Base-by-base conservation (phyloP, 64 coral and sea anemone genomes). In the Anthopleura sola region DNA sequence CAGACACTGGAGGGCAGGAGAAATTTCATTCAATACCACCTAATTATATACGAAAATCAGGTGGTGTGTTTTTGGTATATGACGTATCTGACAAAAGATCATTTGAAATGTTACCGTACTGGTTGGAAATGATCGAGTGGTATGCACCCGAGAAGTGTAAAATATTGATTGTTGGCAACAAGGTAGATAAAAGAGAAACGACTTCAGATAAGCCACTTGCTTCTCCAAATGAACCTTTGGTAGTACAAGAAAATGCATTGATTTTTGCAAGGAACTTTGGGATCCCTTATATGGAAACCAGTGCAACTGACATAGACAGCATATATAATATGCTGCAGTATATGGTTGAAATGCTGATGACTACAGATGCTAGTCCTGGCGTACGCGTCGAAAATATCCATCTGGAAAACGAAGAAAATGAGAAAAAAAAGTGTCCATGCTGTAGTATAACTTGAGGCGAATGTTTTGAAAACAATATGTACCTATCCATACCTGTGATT, bases 1-100 rank as follows among this genome's bases (percentile, higher is more conserved):
- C 5, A 18, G 86, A 88, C 57, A 88, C 78, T 21, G 78, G 56
- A 23, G 86, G 86, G 20, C 55, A 82, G 18, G 86, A 88, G 79
- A 38, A 32, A 14, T 64, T 10, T 88, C 56, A 31, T 29, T 26
- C 37, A 7, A 21, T 81, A 62, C 36, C 54, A 28, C 55, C 55
- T 34, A 44, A 20, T 38, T 79, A 79, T 79, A 18, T 79, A 37
- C 37, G 76, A 15, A 17, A 79, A 5, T 36, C 38, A 1, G n/a
- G 68, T 23, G 86, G 77, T 6, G 38, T 88, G 44, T 79, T 81
- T 13, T 55, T 88, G 5, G 86, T 88, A 13, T 88, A 40, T 68
- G 86, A 88, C 16, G 36, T 88, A 82, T 57, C 55, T 9, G 10
- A 29, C 0, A 36, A 44, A 21, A 18, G 1, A 20, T 31, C 86